Percentiles rank a stretch among this genome's conserved stretches.
These are phyloP conservation scores for Cassiopea xamachana DNA, from an alignment of 30 jellyfish, hydroid and myxozoan species.

Conservation along the genomic window DNA sequence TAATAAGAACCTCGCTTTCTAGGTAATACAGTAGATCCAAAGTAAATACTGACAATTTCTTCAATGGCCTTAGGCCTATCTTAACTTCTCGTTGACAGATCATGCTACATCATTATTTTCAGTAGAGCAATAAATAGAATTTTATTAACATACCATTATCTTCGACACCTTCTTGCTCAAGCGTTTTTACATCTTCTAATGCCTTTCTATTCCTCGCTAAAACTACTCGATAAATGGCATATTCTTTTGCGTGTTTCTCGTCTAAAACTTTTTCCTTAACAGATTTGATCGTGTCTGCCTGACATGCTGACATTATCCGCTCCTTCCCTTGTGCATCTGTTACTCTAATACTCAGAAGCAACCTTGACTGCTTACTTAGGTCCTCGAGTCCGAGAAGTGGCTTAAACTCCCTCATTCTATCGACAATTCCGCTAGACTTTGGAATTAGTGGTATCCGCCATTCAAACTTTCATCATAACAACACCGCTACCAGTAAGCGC, in stretches of 20 bases:
- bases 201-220: conserved; percentile 78
- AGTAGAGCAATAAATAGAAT: not conserved
- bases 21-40: not conserved
- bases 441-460: conserved; percentile 19
- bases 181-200: conserved; percentile 83
- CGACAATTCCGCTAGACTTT: not conserved
- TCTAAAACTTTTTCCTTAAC: conserved; percentile 89
- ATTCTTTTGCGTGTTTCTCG: conserved; percentile 87
- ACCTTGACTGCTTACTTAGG: conserved; percentile 76
- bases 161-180: conserved; percentile 94
- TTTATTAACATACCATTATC: conserved; percentile 80
- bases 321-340: conserved; percentile 85
- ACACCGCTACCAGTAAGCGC: not conserved
- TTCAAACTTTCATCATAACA: conserved; percentile 18
- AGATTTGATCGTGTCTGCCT: conserved; percentile 78
- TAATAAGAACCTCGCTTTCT: too few relatives aligned
- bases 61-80: not conserved
- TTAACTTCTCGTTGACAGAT: not conserved
- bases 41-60: not conserved
- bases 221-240: conserved; percentile 71
- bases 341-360: conserved; percentile 70
- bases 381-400: conserved; percentile 93
- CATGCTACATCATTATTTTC: not conserved
- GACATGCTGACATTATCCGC: conserved; percentile 73
- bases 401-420: conserved; percentile 87